These are phyloP conservation scores for Pterois miles DNA, from an alignment of 2,797 vertebrate genomes.

Conservation along the genomic window DNA sequence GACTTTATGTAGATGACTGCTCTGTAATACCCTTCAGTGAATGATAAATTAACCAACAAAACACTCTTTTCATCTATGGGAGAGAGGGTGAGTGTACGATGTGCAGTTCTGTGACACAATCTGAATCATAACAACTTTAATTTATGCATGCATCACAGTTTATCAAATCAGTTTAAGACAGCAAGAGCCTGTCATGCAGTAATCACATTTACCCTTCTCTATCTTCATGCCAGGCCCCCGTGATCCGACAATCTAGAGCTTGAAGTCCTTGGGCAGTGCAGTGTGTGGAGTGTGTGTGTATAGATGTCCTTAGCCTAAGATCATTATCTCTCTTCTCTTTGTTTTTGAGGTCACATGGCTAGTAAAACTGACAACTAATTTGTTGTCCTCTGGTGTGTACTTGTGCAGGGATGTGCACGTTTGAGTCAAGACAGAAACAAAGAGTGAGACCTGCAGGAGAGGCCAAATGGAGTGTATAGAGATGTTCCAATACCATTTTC, in stretches of 20 bases:
- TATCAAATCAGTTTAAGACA: conserved; percentile 68
- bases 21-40: conserved; percentile 61
- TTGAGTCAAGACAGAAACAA: conserved; percentile 35
- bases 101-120: conserved; percentile 41
- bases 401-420: conserved; percentile 4
- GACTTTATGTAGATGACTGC: conserved; percentile 57
- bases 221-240: conserved; percentile 51
- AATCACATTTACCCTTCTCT: conserved; percentile 68
- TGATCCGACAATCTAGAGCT: conserved; percentile 61
- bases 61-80: conserved; percentile 65
- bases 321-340: conserved; percentile 73
- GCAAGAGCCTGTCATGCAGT: conserved; percentile 61
- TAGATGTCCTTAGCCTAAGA: conserved; percentile 68
- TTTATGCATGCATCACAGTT: conserved; percentile 63
- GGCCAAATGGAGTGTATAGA: background rate
- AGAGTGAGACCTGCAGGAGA: conserved; percentile 24
- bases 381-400: conserved; percentile 54
- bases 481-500: too few relatives aligned
- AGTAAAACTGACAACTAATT: conserved; percentile 73
- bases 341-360: conserved; percentile 72
- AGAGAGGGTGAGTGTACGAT: conserved; percentile 44
- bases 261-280: conserved; percentile 61
- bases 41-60: conserved; percentile 77
- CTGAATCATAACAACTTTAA: conserved; percentile 75
- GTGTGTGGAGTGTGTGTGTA: conserved; percentile 13